Evolutionary conservation across 2,888 invertebrate species (phyloP).

Genomic region (Acronicta alni): DNA sequence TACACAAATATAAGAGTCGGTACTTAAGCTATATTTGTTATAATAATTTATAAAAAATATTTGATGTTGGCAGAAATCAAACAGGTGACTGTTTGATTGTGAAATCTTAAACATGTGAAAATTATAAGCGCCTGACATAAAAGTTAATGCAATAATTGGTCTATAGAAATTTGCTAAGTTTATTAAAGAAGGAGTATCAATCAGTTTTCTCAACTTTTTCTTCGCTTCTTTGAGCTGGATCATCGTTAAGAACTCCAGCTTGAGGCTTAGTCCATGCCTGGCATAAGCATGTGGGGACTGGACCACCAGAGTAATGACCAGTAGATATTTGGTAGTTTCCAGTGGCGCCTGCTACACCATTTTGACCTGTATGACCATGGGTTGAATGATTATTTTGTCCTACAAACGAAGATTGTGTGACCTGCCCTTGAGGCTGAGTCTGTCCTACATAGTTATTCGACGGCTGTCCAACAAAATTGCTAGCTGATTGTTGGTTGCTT

Average conservation of each 20-base stretch:
- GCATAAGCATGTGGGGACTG: conserved; percentile 81
- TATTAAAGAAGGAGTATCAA: conserved; percentile 29
- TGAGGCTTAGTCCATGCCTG: conserved; percentile 82
- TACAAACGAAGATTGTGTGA: conserved; percentile 35
- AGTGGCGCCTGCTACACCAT: conserved; percentile 3
- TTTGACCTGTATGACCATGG: conserved; percentile 31
- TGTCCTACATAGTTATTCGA: conserved; percentile 28
- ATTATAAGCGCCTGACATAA: conserved; percentile 37
- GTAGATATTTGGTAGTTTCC: conserved; percentile 67
- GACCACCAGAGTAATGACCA: conserved; percentile 62
- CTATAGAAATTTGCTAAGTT: conserved; percentile 27
- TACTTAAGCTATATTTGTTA: neutral
- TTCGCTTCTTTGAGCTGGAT: conserved; percentile 58
- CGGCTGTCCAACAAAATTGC: conserved; percentile 29
- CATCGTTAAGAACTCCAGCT: conserved; percentile 39
- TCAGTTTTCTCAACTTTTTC: conserved; percentile 49
- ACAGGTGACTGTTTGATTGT: too few relatives aligned
- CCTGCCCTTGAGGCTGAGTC: conserved; percentile 36
- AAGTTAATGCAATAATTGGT: conserved; percentile 25
- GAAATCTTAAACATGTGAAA: neutral
- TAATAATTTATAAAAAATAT: too few relatives aligned
- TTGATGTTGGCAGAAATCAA: neutral
- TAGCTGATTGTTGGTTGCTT: conserved; percentile 27
- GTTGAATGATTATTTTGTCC: conserved; percentile 47
- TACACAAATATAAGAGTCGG: too few relatives aligned